Conservation (phyloP, 2,888 invertebrate species). For the Hirudinaria manillensis region DNA sequence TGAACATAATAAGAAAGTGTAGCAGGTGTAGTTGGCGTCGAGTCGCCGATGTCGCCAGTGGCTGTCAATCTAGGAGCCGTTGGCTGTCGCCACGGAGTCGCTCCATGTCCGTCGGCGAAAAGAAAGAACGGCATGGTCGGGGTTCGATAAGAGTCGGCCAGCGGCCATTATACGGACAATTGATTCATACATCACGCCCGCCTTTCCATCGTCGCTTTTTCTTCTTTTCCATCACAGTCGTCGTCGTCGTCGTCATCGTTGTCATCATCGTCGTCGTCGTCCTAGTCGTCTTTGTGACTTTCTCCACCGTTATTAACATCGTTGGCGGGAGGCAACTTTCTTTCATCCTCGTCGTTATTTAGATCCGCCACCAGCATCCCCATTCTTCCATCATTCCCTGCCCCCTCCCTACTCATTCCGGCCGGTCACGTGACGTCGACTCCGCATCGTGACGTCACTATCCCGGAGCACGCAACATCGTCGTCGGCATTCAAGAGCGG, state of each 20-base stretch:
- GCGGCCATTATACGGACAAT: conserved; percentile 1
- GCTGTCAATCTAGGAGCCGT: neutral
- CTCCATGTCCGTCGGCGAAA: neutral
- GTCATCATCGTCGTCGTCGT: neutral
- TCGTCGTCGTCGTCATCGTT: neutral
- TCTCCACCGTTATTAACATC: conserved; percentile 5
- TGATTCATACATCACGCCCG: conserved; percentile 2
- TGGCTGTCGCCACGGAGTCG: neutral
- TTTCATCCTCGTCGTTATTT: neutral
- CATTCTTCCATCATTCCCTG: neutral
- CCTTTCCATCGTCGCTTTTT: neutral
- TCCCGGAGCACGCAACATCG: conserved; percentile 5
- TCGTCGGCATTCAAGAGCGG: conserved; percentile 2
- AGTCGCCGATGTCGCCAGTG: neutral
- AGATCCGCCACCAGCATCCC: neutral
- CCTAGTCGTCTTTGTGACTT: neutral
- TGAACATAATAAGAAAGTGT: neutral
- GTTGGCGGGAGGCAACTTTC: neutral
- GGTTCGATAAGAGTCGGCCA: conserved; percentile 9
- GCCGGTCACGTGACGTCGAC: too few species aligned
- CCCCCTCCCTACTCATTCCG: too few species aligned
- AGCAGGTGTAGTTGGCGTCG: neutral
- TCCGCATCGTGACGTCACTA: neutral
- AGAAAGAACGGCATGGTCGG: neutral
- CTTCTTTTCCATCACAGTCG: neutral